Conservation (phyloP, 1,140 invertebrate species). For the Lutraria rhynchaena region DNA sequence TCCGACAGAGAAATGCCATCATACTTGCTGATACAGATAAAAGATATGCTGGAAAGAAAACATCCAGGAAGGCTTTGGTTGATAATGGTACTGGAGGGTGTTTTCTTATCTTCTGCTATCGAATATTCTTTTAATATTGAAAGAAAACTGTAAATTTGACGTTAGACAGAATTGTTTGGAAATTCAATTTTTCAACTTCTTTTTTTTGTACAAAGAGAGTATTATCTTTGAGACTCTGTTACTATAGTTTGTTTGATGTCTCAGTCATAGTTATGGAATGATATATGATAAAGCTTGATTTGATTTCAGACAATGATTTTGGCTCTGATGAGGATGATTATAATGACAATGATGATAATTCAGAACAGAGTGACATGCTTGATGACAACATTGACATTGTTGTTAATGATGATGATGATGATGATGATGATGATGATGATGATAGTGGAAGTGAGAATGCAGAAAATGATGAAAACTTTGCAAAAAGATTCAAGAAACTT, state of each 20-base stretch:
- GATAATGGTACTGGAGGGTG: conserved; percentile 23
- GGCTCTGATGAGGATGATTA: conserved; percentile 16
- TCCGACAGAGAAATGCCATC: conserved; percentile 84
- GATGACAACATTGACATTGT: conserved; percentile 79
- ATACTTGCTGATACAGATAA: conserved; percentile 87
- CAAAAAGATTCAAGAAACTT: conserved; percentile 10
- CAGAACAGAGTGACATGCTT: neutral
- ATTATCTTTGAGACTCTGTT: too few relatives aligned
- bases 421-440: conserved; percentile 58
- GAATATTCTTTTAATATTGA: too few relatives aligned
- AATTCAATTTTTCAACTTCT: too few relatives aligned
- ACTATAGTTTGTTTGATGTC: too few relatives aligned
- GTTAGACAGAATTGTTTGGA: too few relatives aligned
- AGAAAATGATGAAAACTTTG: neutral
- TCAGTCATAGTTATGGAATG: too few relatives aligned
- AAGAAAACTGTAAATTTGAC: too few relatives aligned
- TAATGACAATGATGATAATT: conserved; percentile 35
- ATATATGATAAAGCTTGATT: too few relatives aligned
- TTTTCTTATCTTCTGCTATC: neutral
- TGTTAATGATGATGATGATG: conserved; percentile 71
- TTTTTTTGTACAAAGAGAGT: too few relatives aligned
- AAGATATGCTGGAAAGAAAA: conserved; percentile 87
- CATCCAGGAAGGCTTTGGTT: conserved; percentile 67
- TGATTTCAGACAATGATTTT: conserved; percentile 24
- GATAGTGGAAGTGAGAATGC: conserved; percentile 6